phyloP scores from a whole-genome alignment of 2,888 invertebrate species.

The Hofmannophila pseudospretella region DNA sequence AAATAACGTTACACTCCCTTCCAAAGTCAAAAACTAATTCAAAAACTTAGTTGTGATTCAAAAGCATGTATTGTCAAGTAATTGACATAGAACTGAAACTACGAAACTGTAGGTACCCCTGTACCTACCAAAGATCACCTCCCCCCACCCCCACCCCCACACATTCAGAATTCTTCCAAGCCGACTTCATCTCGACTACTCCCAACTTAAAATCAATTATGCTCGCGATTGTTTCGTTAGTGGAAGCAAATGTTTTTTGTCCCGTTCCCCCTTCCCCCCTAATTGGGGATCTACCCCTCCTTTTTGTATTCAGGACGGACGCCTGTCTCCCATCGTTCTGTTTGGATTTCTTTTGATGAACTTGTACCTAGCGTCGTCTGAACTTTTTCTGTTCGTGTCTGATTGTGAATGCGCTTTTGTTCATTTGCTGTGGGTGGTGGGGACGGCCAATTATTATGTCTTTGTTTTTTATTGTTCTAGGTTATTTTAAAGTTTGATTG shows the following conservation, averaged over 20 bases:
- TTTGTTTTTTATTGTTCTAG: not conserved
- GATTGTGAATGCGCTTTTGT: slow-evolving; percentile 25
- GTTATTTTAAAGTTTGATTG: not conserved
- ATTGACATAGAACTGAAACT: no score
- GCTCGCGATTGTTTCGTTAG: slow-evolving; percentile 74
- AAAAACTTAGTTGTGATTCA: no score
- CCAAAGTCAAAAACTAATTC: no score
- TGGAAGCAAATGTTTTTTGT: slow-evolving; percentile 65
- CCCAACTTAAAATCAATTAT: slow-evolving; percentile 75
- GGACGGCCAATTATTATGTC: not conserved
- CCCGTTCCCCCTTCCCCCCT: slow-evolving; percentile 21
- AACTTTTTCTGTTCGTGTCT: slow-evolving; percentile 37
- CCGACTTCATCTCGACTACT: slow-evolving; percentile 58
- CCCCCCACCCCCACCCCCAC: slow-evolving; percentile 3
- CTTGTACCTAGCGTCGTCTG: no score
- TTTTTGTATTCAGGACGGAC: slow-evolving; percentile 64
- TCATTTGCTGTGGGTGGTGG: not conserved
- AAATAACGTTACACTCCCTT: no score
- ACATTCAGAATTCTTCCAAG: slow-evolving; percentile 20
- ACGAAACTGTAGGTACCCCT: no score
- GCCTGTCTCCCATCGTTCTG: slow-evolving; percentile 45
- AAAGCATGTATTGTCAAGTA: no score
- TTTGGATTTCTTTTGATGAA: slow-evolving; percentile 75
- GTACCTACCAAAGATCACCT: not conserved
- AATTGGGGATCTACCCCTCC: slow-evolving; percentile 18